Conservation (phyloP, 2,113 vertebrate genomes). For the Taxidea taxus region DNA sequence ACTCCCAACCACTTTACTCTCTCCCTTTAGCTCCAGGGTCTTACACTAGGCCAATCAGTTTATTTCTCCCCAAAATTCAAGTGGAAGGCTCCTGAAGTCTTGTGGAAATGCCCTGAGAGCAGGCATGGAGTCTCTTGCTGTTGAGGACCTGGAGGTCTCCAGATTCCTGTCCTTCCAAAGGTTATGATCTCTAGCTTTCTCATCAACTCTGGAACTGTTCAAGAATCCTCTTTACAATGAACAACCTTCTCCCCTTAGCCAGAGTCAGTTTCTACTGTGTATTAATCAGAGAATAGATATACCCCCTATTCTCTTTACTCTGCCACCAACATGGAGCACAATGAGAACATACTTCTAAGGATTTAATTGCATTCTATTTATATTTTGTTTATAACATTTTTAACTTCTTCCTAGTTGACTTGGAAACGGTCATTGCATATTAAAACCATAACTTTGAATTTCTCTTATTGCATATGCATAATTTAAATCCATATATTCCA, state of each 20-base stretch:
- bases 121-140: too few relatives aligned
- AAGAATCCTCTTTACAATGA: neutral
- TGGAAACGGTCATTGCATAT: neutral
- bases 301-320: neutral
- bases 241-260: neutral
- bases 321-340: neutral
- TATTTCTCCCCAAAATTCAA: neutral
- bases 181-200: neutral
- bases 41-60: neutral
- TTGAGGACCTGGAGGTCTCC: neutral
- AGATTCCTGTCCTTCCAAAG: neutral
- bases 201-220: neutral
- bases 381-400: neutral
- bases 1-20: neutral
- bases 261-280: neutral
- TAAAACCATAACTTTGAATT: neutral
- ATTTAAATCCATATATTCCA: neutral
- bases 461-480: neutral
- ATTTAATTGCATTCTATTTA: neutral
- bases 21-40: neutral
- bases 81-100: neutral
- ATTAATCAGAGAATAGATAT: neutral
- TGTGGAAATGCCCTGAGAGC: neutral
- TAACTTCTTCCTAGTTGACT: neutral
- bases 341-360: neutral